Evolutionary conservation across 2,888 invertebrate species (phyloP).

Genomic region (Apotomis capreana): DNA sequence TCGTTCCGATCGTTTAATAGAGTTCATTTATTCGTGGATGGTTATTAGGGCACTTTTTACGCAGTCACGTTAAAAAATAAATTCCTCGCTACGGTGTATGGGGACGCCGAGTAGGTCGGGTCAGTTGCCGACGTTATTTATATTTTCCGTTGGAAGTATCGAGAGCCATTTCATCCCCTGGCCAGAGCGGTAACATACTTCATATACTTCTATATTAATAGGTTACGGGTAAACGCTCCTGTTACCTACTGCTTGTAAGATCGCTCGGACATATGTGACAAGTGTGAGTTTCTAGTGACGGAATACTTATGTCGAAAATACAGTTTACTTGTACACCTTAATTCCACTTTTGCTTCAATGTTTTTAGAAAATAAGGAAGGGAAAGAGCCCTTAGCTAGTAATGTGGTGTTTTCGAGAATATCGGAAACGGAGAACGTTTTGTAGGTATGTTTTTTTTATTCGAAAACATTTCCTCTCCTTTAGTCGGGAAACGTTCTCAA

Average conservation of each 20-base stretch:
- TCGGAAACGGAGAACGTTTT: too few species aligned
- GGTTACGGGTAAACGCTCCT: neutral
- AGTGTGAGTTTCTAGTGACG: neutral
- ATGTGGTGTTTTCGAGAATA: too few species aligned
- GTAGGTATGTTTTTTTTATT: too few species aligned
- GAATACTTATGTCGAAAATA: too few species aligned
- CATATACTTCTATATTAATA: constrained; percentile 29
- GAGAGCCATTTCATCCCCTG: constrained; percentile 52
- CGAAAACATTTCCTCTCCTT: too few species aligned
- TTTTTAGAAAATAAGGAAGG: too few species aligned
- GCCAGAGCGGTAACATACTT: constrained; percentile 38
- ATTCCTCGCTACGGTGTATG: constrained; percentile 46
- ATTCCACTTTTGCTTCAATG: too few species aligned
- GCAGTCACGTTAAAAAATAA: neutral
- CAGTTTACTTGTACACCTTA: too few species aligned
- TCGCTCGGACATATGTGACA: neutral
- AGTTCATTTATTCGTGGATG: neutral
- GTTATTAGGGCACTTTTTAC: neutral
- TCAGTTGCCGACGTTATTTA: constrained; percentile 57
- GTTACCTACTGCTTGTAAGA: neutral
- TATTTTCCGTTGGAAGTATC: constrained; percentile 52
- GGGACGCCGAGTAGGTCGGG: constrained; percentile 43
- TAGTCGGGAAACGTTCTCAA: too few species aligned
- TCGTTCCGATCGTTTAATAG: too few species aligned
- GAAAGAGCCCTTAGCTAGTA: too few species aligned